These are phyloP conservation scores for Andrena hattorfiana DNA, from an alignment of 2,888 invertebrate genomes.

Conservation along the genomic window DNA sequence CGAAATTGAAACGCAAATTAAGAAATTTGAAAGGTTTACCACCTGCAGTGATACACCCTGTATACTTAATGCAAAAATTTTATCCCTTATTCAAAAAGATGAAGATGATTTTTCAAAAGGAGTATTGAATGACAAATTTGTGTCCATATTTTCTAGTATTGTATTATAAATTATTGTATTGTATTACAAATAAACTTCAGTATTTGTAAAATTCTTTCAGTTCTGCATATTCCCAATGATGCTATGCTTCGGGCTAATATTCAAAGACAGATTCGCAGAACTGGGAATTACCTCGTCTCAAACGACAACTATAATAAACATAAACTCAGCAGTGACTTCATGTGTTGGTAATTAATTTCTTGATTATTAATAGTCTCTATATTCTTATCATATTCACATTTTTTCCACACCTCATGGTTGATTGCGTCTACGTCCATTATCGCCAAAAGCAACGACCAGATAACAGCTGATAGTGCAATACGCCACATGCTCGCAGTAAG, in stretches of 20 bases:
- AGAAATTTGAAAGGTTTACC: too few relatives aligned
- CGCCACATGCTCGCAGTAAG: background rate
- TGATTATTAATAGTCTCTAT: background rate
- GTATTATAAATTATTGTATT: background rate
- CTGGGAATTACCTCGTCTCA: conserved; percentile 88
- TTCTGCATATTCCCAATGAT: conserved; percentile 87
- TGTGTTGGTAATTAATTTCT: conserved; percentile 84
- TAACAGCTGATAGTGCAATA: background rate
- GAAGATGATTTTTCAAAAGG: too few relatives aligned
- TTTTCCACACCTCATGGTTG: background rate
- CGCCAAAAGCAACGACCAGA: background rate
- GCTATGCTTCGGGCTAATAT: conserved; percentile 89
- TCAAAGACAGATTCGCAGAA: conserved; percentile 88
- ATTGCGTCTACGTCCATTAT: background rate
- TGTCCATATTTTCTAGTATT: too few relatives aligned
- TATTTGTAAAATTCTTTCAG: conserved; percentile 79
- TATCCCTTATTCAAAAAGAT: too few relatives aligned
- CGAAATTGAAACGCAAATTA: too few relatives aligned
- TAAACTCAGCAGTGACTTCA: conserved; percentile 85
- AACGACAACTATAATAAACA: conserved; percentile 88
- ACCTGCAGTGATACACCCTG: too few relatives aligned
- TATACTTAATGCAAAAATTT: too few relatives aligned
- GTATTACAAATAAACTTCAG: background rate
- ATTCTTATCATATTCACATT: background rate
- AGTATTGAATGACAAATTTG: too few relatives aligned